A percentile compares a stretch with the other conserved stretches of the same genome.
phyloP scores from a whole-genome alignment of 2,888 invertebrate genomes.

The Lochmaea capreae region DNA sequence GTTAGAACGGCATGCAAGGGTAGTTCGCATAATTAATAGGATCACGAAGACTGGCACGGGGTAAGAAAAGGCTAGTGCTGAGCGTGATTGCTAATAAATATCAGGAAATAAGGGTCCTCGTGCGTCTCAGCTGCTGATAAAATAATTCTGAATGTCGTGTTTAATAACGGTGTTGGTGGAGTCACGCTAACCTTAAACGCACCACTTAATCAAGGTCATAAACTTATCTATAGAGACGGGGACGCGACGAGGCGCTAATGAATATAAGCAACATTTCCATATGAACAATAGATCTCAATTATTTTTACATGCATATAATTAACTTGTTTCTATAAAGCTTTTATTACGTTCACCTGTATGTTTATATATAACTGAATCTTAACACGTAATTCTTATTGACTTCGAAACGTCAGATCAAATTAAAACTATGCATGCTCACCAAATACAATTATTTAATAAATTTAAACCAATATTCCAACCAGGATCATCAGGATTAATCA shows the following conservation, averaged over 20 bases:
- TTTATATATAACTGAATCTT: too few relatives aligned
- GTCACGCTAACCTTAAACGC: constrained; percentile 63
- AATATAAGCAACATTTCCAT: not conserved
- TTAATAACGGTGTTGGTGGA: constrained; percentile 62
- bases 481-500: too few relatives aligned
- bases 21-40: constrained; percentile 64
- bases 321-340: not conserved
- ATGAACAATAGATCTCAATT: not conserved
- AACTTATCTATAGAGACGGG: constrained; percentile 36
- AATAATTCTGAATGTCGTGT: constrained; percentile 67
- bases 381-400: too few relatives aligned
- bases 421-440: too few relatives aligned
- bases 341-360: too few relatives aligned
- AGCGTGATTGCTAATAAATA: constrained; percentile 66
- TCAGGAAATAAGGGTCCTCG: constrained; percentile 67
- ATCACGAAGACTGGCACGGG: constrained; percentile 65
- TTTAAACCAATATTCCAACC: too few relatives aligned
- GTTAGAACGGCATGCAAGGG: constrained; percentile 61
- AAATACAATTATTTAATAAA: too few relatives aligned
- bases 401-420: too few relatives aligned
- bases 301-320: not conserved
- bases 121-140: constrained; percentile 66
- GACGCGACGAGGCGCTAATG: constrained; percentile 16
- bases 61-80: constrained; percentile 64
- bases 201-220: constrained; percentile 61